Evolutionary conservation across 2,113 vertebrate genomes (phyloP).

Genomic region (Petrocephalus zakoni): DNA sequence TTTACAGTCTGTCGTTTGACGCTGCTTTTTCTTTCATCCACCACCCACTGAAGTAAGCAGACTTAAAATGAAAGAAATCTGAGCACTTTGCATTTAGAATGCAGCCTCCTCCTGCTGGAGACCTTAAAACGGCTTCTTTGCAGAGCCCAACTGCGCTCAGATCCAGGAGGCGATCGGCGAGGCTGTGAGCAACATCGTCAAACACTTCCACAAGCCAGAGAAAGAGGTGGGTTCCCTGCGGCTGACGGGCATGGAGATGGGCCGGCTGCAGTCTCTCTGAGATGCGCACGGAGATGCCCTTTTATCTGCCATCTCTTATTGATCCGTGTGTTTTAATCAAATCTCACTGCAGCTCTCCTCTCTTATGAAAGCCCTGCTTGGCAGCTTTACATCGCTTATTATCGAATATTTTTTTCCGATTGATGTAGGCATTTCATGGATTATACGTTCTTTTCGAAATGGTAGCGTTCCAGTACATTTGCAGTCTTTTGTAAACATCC

Average conservation of each 20-base stretch:
- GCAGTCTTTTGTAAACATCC: neutral
- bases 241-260: too few species aligned
- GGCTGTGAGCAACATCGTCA: conserved; percentile 92
- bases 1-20: neutral
- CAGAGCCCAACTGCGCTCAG: conserved; percentile 81
- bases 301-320: neutral
- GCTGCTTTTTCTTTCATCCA: neutral
- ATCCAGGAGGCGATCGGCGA: conserved; percentile 95
- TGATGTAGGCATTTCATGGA: neutral
- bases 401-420: neutral
- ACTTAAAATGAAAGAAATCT: neutral
- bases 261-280: neutral
- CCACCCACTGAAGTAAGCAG: neutral
- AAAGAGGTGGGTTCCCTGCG: conserved; percentile 76
- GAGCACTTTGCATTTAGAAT: neutral
- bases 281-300: neutral
- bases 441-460: neutral
- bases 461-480: neutral
- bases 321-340: neutral
- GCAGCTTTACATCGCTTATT: neutral
- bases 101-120: neutral
- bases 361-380: neutral
- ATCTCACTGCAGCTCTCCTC: neutral
- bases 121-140: conserved; percentile 28
- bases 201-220: conserved; percentile 96